These are phyloP conservation scores for Oscheius sp. DNA, from an alignment of 2,888 invertebrate genomes.

Conservation along the genomic window DNA sequence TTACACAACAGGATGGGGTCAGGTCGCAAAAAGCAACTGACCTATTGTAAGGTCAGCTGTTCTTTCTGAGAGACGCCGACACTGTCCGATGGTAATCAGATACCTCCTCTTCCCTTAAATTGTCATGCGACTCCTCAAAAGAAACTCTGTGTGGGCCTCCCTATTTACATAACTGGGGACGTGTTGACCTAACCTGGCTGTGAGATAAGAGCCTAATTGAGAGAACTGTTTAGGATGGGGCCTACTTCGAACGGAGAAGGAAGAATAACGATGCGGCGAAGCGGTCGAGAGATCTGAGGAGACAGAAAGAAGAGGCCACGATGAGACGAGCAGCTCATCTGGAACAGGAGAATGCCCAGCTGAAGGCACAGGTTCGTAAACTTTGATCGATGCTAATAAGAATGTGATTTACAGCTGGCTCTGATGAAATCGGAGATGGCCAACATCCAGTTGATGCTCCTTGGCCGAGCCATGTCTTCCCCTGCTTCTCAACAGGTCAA, in stretches of 20 bases:
- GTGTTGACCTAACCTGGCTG: constrained; percentile 27
- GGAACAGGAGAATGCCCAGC: constrained; percentile 86
- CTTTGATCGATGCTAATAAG: background rate
- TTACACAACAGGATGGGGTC: constrained; percentile 23
- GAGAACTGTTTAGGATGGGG: constrained; percentile 80
- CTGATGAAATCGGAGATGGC: constrained; percentile 80
- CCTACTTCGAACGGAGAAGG: constrained; percentile 87
- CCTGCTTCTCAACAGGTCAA: background rate
- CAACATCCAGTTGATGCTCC: constrained; percentile 77
- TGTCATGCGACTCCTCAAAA: no score
- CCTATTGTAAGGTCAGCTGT: constrained; percentile 26
- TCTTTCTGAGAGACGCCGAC: constrained; percentile 1
- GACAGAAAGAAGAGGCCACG: constrained; percentile 90
- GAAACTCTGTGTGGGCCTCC: no score
- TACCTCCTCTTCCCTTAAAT: no score
- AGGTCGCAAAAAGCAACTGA: constrained; percentile 22
- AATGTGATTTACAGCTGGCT: constrained; percentile 33
- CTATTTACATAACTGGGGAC: no score
- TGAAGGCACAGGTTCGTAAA: constrained; percentile 59
- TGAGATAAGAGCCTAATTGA: constrained; percentile 27
- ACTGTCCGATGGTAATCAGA: background rate
- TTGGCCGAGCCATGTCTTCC: background rate
- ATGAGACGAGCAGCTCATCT: constrained; percentile 88
- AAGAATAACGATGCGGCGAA: constrained; percentile 96
- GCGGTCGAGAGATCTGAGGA: constrained; percentile 88